Evolutionary conservation across 1,140 invertebrate species (phyloP), one percentile per base, ranked within the genome.

Genomic region (Drosophila quadrilineata): DNA sequence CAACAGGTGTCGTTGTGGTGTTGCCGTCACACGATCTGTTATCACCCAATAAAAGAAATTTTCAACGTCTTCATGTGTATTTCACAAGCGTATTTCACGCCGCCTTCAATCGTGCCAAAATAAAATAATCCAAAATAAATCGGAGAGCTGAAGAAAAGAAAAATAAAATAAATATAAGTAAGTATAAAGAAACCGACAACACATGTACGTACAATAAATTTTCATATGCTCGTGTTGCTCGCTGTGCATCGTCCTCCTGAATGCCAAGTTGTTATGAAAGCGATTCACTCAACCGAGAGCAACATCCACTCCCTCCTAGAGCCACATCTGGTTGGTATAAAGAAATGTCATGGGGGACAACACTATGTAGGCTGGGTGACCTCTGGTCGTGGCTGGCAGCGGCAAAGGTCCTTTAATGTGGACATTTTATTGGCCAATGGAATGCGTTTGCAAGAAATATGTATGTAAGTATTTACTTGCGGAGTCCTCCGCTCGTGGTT

Each of bases 21-120:
- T 43, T 31, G 29, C 22, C 65, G 49, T 75, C 36, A 60, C 66
- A 75, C 50, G 59, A 68, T 76, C 64, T 70, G 17, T 58, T 53
- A 76, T 76, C 77, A 75, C 38, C 31, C 53, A 50, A 54, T 60
- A 48, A 77, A 82, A 73, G 64, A 82, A 77, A 82, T 82, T 80
- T 48, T 60, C 41, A 66, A 53, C 68, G 54, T 36, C 50, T 71
- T 70, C 52, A 66, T 76, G 54, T 67, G 56, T 71, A 59, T 71
- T 71, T 79, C 56, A 79, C 76, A 56, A 62, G 59, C 50, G 63
- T 4, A 12, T 36, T n/a, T n/a, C n/a, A n/a, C n/a, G 49, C 71
- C 76, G 65, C 76, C 9, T 22, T 28, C 48, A 49, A 63, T 65
- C 69, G 77, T 82, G 77, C 77, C 77, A 79, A 79, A 80, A 68